Percentiles rank a stretch among this genome's conserved stretches.
These are phyloP conservation scores for Leptopilina drosophilae DNA, from an alignment of 2,888 invertebrate genomes.

Conservation along the genomic window DNA sequence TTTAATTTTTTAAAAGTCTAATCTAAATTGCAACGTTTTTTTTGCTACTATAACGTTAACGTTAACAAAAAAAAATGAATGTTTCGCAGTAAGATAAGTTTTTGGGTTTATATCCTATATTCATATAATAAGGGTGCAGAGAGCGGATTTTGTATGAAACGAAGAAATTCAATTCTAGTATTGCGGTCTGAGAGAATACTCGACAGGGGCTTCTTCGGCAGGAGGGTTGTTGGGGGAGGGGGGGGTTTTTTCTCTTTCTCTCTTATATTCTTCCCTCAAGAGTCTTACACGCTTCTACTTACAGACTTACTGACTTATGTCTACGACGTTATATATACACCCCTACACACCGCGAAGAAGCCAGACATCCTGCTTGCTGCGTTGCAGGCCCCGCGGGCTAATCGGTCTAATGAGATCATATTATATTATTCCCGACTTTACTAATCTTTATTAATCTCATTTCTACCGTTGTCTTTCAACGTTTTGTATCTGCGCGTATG, in stretches of 20 bases:
- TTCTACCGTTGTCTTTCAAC: slow-evolving; percentile 61
- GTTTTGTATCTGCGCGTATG: too few species aligned
- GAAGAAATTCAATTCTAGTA: slow-evolving; percentile 70
- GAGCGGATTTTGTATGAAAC: slow-evolving; percentile 45
- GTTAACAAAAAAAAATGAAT: too few species aligned
- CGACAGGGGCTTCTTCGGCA: slow-evolving; percentile 69
- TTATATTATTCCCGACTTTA: slow-evolving; percentile 74
- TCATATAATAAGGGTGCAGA: neutral
- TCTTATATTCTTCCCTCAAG: slow-evolving; percentile 61
- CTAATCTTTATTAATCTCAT: slow-evolving; percentile 76
- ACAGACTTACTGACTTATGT: slow-evolving; percentile 67
- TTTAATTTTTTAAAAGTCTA: too few species aligned
- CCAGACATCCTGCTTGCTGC: slow-evolving; percentile 68
- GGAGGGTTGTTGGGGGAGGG: slow-evolving; percentile 25
- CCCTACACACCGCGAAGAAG: slow-evolving; percentile 65
- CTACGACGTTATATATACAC: slow-evolving; percentile 48
- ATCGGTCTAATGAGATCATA: slow-evolving; percentile 76
- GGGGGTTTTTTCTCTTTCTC: neutral
- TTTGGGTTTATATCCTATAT: slow-evolving; percentile 7
- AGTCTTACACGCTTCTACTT: slow-evolving; percentile 71
- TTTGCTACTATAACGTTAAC: too few species aligned
- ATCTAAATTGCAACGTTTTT: too few species aligned
- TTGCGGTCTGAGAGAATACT: slow-evolving; percentile 67
- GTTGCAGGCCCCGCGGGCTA: slow-evolving; percentile 69
- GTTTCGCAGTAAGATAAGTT: neutral